Percentiles rank a stretch among this genome's conserved stretches.
Evolutionary conservation across 2,113 vertebrate genomes (phyloP).

Genomic region (Naja naja): DNA sequence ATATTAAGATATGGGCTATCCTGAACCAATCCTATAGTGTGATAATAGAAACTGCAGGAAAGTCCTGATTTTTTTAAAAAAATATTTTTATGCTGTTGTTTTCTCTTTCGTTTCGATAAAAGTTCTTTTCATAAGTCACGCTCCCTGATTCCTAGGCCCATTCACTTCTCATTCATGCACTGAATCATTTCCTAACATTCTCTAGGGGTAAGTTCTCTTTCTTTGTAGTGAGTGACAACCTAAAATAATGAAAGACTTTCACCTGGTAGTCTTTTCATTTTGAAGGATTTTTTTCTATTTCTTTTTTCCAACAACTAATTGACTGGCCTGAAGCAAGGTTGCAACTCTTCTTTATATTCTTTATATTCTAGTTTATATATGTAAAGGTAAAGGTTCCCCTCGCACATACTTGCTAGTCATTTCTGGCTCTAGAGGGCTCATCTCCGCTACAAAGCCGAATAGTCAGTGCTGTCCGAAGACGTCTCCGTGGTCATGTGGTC

Average conservation of each 20-base stretch:
- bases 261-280: background rate
- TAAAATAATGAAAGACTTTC: background rate
- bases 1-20: background rate
- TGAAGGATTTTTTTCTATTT: background rate
- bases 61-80: background rate
- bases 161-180: background rate
- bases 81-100: background rate
- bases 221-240: background rate
- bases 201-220: background rate
- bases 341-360: background rate
- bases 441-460: too few relatives aligned
- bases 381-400: too few relatives aligned
- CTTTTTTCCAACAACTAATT: background rate
- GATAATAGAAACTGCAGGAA: background rate
- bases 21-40: background rate
- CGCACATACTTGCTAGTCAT: too few relatives aligned
- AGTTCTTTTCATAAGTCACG: background rate
- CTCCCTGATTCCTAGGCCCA: background rate
- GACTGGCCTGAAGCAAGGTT: background rate
- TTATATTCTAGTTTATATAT: background rate
- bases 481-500: too few relatives aligned
- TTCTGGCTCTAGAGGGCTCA: too few relatives aligned
- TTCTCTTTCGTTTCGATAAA: background rate
- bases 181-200: constrained; percentile 1
- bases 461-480: too few relatives aligned